Evolutionary conservation across 2,888 invertebrate genomes (phyloP), one percentile per base, ranked within the genome.

Genomic region (Calameuta filiformis): DNA sequence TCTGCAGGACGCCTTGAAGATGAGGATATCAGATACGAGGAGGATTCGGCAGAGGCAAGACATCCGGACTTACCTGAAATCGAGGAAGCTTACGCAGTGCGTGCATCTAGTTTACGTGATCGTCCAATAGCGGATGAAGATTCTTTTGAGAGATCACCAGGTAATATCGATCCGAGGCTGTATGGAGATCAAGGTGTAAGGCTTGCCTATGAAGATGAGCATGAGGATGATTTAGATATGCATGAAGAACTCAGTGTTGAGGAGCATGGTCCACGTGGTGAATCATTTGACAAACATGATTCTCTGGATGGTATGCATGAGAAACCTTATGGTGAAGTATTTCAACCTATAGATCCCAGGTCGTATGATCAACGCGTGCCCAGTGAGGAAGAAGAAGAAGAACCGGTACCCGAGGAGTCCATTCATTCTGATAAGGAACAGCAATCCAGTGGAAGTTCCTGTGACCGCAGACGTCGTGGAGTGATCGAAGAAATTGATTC

Each of bases 401-500:
- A 84, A 12, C 83, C 76, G 11, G 87, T 87, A 34, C 86, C 86
- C 0, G 85, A 88, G 33, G 86, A 83, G 9, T 89, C 90, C 12
- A 85, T 84, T 15, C 87, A 91, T 68, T 92, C 92, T 0, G 92
- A 92, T 80, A 92, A 93, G 75, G 94, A 92, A 75, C 88, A 94
- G 80, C 94, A 93, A 77, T 95, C 94, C 0, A 94, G 94, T 1
- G 94, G 94, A 2, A 94, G 94, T 82, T 94, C 94, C 0, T 91
- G 92, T 37, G 93, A 93, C 73, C 87, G 92, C 40, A 90, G 93
- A 35, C 92, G 94, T 76, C 93, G 93, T 76, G 95, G 95, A 0
- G 95, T 96, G 4, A 94, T 97, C 87, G 97, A 97, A 92, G 96
- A 97, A 92, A 96, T 97, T 83, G 95, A 97, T 89, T 96, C 96